These are phyloP conservation scores for Leptonema lineaticorne DNA, from an alignment of 1,140 invertebrate genomes.

Conservation along the genomic window DNA sequence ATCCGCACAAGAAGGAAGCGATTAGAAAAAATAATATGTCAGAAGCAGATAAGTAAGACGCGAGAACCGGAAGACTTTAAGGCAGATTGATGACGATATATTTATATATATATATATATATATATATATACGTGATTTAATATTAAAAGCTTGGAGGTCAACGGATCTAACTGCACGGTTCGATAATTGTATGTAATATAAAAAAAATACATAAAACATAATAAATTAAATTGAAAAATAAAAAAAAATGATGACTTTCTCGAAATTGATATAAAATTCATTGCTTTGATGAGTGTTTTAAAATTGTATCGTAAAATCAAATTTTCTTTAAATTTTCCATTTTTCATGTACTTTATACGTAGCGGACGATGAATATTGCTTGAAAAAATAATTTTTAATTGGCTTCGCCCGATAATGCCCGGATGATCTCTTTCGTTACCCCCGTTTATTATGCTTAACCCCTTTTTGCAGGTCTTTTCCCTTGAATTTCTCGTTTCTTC, in stretches of 20 bases:
- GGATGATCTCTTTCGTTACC: constrained; percentile 22
- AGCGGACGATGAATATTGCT: not conserved
- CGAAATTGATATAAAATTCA: too few species aligned
- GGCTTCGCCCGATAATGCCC: constrained; percentile 25
- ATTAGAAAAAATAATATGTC: constrained; percentile 32
- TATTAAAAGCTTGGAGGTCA: too few species aligned
- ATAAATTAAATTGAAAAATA: too few species aligned
- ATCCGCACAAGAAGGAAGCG: constrained; percentile 26
- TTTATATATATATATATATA: not conserved
- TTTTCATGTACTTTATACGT: too few species aligned
- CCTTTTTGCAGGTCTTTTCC: not conserved
- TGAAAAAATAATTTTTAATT: constrained; percentile 30
- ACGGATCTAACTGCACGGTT: too few species aligned
- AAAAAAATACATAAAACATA: too few species aligned
- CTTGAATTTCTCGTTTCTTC: constrained; percentile 2
- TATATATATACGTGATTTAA: not conserved
- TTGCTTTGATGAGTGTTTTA: too few species aligned
- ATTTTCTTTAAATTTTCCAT: too few species aligned
- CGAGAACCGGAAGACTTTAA: constrained; percentile 7
- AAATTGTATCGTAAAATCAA: too few species aligned
- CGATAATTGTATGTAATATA: too few species aligned
- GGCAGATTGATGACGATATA: constrained; percentile 14
- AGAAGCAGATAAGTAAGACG: constrained; percentile 29
- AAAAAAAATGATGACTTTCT: too few species aligned
- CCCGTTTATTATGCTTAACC: constrained; percentile 30